These are phyloP conservation scores for Cebidichthys violaceus DNA, from an alignment of 2,113 vertebrate species.

Conservation along the genomic window DNA sequence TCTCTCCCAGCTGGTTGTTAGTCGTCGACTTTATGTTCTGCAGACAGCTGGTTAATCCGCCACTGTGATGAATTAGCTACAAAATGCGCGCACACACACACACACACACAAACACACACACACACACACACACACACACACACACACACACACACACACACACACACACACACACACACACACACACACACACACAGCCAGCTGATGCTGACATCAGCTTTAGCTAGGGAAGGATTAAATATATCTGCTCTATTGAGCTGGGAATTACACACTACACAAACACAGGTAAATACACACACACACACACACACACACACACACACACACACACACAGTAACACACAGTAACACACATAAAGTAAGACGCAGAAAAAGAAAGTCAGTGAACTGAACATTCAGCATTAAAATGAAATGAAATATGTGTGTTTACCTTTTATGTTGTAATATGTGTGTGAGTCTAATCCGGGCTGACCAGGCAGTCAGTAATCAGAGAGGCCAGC, in stretches of 20 bases:
- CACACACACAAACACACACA: conserved; percentile 14
- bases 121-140: background rate
- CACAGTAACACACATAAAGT: conserved; percentile 25
- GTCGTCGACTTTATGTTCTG: conserved; percentile 52
- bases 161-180: conserved; percentile 23
- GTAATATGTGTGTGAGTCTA: conserved; percentile 33
- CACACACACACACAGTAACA: background rate
- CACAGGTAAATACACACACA: background rate
- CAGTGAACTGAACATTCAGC: conserved; percentile 39
- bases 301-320: background rate
- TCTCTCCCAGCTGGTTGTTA: conserved; percentile 55
- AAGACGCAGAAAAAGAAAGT: conserved; percentile 53
- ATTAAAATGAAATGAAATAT: conserved; percentile 52
- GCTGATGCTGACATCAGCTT: conserved; percentile 76
- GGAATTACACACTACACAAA: conserved; percentile 64
- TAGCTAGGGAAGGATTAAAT: conserved; percentile 67
- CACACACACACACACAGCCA: conserved; percentile 36
- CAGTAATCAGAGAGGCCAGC: conserved; percentile 71
- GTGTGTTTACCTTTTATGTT: conserved; percentile 46
- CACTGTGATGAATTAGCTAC: conserved; percentile 69
- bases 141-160: conserved; percentile 1
- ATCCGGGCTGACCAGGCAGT: conserved; percentile 70
- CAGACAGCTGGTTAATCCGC: conserved; percentile 69
- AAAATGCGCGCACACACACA: conserved; percentile 12
- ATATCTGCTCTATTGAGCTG: conserved; percentile 73